Percentiles rank a stretch among this genome's conserved stretches.
These are phyloP conservation scores for Scaptodrosophila lebanonensis DNA, from an alignment of 1,140 invertebrate species.

Conservation along the genomic window DNA sequence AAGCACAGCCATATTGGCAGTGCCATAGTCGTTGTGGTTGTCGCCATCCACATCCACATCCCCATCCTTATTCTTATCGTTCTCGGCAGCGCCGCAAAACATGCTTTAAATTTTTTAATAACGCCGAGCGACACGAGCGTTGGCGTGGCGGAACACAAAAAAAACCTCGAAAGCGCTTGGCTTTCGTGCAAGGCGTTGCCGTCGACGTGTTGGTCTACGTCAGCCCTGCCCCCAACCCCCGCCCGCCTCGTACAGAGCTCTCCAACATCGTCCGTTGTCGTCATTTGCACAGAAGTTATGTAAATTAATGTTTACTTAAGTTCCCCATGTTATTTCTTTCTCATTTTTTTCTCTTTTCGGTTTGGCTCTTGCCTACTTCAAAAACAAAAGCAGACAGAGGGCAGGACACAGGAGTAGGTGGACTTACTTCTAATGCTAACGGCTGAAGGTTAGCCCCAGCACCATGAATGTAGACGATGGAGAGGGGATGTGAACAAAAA, in stretches of 20 bases:
- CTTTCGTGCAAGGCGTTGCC: slow-evolving; percentile 47
- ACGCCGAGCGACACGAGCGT: slow-evolving; percentile 67
- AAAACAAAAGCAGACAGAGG: slow-evolving; percentile 64
- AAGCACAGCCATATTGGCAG: slow-evolving; percentile 55
- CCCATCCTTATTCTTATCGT: not conserved
- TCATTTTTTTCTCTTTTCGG: slow-evolving; percentile 47
- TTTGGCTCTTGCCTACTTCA: slow-evolving; percentile 69
- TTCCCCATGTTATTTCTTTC: slow-evolving; percentile 73
- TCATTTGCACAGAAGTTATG: slow-evolving; percentile 76
- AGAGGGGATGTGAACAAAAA: slow-evolving; percentile 3
- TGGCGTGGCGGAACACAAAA: slow-evolving; percentile 54
- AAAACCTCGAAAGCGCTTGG: slow-evolving; percentile 21
- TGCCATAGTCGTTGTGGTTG: not conserved
- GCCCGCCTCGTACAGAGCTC: not conserved
- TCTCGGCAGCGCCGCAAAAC: slow-evolving; percentile 60
- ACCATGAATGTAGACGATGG: no score
- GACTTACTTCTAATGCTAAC: slow-evolving; percentile 32
- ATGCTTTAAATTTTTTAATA: slow-evolving; percentile 77
- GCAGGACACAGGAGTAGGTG: not conserved
- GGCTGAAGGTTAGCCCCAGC: slow-evolving; percentile 43
- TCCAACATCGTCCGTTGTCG: slow-evolving; percentile 37
- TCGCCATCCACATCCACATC: slow-evolving; percentile 6
- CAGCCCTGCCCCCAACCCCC: slow-evolving; percentile 1
- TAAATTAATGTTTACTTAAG: slow-evolving; percentile 78
- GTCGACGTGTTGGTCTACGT: slow-evolving; percentile 13